Percentiles rank a stretch among this genome's conserved stretches.
phyloP scores from a whole-genome alignment of 2,113 vertebrate species.

The Conger conger region DNA sequence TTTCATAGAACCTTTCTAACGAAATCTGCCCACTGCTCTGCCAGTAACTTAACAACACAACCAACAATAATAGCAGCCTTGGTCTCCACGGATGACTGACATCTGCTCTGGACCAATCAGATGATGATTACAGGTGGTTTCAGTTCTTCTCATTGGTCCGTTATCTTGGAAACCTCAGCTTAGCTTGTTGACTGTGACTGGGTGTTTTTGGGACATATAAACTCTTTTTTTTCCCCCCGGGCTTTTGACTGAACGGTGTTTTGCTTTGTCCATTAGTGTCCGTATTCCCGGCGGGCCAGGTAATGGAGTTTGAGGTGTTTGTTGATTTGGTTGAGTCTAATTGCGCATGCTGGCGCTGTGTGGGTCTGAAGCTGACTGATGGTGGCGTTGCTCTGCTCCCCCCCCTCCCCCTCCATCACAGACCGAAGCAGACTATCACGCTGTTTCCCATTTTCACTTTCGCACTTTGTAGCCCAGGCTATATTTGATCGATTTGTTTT shows the following conservation, averaged over 20 bases:
- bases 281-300: not conserved
- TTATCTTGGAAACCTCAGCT: not conserved
- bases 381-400: not conserved
- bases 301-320: not conserved
- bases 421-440: not conserved
- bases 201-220: not conserved
- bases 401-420: not conserved
- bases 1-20: too few relatives aligned
- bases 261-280: not conserved
- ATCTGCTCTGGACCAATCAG: not conserved
- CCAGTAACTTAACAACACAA: not conserved
- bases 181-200: not conserved
- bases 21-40: not conserved
- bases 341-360: not conserved
- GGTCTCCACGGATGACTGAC: not conserved
- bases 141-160: not conserved
- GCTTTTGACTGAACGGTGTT: not conserved
- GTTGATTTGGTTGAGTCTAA: not conserved
- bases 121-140: not conserved
- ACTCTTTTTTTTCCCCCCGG: not conserved
- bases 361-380: not conserved
- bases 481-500: constrained; percentile 20
- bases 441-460: constrained; percentile 4
- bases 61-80: not conserved
- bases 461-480: not conserved